These are phyloP conservation scores for Glandiceps talaboti DNA, from an alignment of 53 echinoderm and acorn worm genomes.

Conservation along the genomic window DNA sequence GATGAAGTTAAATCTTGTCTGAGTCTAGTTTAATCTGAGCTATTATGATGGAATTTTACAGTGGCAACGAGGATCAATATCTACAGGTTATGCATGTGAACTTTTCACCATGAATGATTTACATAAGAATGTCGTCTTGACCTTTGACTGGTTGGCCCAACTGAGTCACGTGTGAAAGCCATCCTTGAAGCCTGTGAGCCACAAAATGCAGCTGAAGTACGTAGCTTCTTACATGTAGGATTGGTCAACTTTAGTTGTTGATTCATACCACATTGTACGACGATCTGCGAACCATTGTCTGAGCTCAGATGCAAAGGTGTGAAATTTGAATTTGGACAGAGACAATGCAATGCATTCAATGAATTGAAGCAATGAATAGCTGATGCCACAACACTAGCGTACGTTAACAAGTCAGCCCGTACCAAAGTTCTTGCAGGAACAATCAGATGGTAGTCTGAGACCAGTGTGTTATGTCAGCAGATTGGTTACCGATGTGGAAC, in stretches of 20 bases:
- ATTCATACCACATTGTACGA: constrained; percentile 30
- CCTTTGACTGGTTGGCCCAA: constrained; percentile 37
- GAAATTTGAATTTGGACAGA: neutral
- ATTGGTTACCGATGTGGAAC: constrained; percentile 13
- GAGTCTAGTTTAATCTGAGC: too few relatives aligned
- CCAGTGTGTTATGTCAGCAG: constrained; percentile 28
- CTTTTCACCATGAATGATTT: too few relatives aligned
- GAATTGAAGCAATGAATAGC: neutral
- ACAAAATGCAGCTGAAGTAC: constrained; percentile 26
- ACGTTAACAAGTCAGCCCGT: neutral
- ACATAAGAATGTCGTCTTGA: too few relatives aligned
- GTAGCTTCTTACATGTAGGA: constrained; percentile 44
- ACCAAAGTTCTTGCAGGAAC: neutral
- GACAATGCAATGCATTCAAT: neutral
- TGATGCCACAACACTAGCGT: neutral
- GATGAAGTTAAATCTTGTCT: too few relatives aligned
- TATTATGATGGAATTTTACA: too few relatives aligned
- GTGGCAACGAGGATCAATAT: too few relatives aligned
- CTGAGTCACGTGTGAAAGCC: constrained; percentile 20
- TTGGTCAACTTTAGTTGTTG: constrained; percentile 30
- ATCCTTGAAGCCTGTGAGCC: constrained; percentile 28
- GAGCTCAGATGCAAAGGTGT: constrained; percentile 2
- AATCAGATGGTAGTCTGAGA: constrained; percentile 3
- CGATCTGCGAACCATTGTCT: constrained; percentile 31
- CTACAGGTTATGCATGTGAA: too few relatives aligned